Evolutionary conservation across 2,888 invertebrate genomes (phyloP).

Genomic region (Romanomermis culicivorax): DNA sequence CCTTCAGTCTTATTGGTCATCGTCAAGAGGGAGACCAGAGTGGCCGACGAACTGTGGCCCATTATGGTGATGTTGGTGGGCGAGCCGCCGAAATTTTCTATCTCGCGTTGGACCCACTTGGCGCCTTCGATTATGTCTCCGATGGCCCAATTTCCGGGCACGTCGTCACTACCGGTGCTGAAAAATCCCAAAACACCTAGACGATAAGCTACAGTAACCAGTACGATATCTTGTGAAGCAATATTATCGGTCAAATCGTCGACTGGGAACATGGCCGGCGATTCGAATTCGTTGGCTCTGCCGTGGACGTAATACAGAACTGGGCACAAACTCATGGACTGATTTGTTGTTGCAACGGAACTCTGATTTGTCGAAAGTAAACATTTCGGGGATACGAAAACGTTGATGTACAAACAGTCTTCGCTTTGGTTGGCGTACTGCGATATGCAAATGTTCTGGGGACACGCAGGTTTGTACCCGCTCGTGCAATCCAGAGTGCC

Average conservation of each 20-base stretch:
- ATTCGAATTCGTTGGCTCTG: constrained; percentile 4
- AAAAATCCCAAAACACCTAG: constrained; percentile 8
- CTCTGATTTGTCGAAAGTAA: no score
- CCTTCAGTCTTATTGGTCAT: neutral
- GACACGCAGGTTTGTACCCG: constrained; percentile 5
- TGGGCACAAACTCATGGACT: neutral
- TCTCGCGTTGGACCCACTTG: constrained; percentile 11
- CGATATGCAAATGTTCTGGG: neutral
- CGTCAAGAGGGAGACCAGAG: neutral
- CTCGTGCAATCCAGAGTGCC: constrained; percentile 2
- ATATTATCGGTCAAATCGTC: constrained; percentile 8
- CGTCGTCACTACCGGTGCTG: neutral
- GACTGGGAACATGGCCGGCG: constrained; percentile 8
- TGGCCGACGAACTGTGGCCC: constrained; percentile 13
- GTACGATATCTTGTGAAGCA: constrained; percentile 4
- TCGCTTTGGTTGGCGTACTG: constrained; percentile 2
- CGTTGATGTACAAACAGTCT: constrained; percentile 9
- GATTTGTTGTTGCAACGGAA: neutral
- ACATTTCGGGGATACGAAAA: neutral
- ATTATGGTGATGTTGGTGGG: constrained; percentile 11
- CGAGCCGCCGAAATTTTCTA: constrained; percentile 13
- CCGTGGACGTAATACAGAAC: constrained; percentile 9
- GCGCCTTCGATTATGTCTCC: constrained; percentile 8
- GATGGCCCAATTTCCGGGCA: neutral
- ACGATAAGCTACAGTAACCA: constrained; percentile 7